Percentiles rank a stretch among this genome's conserved stretches.
Evolutionary conservation across 2,113 vertebrate species (phyloP).

Genomic region (Sphyrna mokarran): DNA sequence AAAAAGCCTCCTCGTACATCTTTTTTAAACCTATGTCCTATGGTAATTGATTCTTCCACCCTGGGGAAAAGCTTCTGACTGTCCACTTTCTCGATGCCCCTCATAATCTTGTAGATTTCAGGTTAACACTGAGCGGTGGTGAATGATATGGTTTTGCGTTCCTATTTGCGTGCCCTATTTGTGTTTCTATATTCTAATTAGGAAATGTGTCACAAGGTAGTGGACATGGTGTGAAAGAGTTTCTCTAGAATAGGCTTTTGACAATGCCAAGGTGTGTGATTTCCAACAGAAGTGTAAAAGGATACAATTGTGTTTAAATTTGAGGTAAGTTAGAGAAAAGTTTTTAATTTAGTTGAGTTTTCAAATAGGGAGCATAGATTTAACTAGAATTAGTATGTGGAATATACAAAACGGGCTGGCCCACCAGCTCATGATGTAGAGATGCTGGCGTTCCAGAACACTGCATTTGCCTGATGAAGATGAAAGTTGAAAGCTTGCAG

Average conservation of each 20-base stretch:
- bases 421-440: no score
- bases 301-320: background rate
- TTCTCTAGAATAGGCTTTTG: background rate
- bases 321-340: background rate
- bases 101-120: no score
- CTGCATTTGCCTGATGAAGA: no score
- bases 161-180: background rate
- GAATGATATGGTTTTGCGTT: background rate
- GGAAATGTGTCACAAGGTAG: background rate
- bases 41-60: no score
- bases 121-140: background rate
- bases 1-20: no score
- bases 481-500: no score
- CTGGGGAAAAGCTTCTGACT: no score
- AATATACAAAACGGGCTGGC: background rate
- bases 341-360: background rate
- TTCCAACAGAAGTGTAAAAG: background rate
- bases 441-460: no score
- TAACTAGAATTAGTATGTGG: background rate
- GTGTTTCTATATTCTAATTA: no score
- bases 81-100: no score
- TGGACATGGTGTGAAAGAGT: background rate
- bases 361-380: background rate
- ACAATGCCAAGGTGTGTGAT: background rate
- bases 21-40: no score